These are phyloP conservation scores for Bucorvus abyssinicus DNA, from an alignment of 2,797 vertebrate genomes.

Conservation along the genomic window DNA sequence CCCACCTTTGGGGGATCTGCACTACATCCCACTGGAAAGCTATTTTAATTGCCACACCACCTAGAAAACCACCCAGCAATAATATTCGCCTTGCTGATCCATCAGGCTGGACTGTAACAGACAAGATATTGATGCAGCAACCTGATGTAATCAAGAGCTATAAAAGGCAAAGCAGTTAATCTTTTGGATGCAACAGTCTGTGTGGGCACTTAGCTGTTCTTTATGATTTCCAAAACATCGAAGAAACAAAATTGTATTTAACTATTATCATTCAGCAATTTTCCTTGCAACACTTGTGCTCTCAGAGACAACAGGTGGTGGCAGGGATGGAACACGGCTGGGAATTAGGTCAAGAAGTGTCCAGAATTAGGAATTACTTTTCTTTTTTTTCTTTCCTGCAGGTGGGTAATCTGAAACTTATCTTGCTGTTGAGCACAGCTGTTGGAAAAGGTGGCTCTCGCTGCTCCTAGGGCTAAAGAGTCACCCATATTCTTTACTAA, in stretches of 20 bases:
- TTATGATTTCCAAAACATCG: conserved; percentile 10
- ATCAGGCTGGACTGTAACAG: conserved; percentile 8
- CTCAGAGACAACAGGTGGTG: not conserved
- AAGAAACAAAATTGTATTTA: conserved; percentile 30
- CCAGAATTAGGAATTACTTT: not conserved
- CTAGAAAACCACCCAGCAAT: conserved; percentile 5
- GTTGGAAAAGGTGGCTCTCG: not conserved
- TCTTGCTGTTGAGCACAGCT: not conserved
- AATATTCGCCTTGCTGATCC: not conserved
- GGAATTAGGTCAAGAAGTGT: not conserved
- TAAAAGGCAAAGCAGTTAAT: conserved; percentile 59
- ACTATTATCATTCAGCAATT: conserved; percentile 12
- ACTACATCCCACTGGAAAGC: not conserved
- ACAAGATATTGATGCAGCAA: conserved; percentile 48
- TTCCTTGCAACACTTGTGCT: not conserved
- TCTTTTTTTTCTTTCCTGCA: not conserved
- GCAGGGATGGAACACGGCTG: not conserved
- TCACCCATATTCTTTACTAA: not conserved
- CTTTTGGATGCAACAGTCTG: conserved; percentile 29
- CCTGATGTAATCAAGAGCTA: conserved; percentile 52
- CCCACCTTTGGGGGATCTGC: not conserved
- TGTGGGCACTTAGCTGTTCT: not conserved
- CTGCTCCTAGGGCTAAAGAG: not conserved
- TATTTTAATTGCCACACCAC: not conserved
- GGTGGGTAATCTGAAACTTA: not conserved